A percentile compares a stretch with the other conserved stretches of the same genome.
phyloP scores from a whole-genome alignment of 2,888 invertebrate genomes.

The Troilus luridus region DNA sequence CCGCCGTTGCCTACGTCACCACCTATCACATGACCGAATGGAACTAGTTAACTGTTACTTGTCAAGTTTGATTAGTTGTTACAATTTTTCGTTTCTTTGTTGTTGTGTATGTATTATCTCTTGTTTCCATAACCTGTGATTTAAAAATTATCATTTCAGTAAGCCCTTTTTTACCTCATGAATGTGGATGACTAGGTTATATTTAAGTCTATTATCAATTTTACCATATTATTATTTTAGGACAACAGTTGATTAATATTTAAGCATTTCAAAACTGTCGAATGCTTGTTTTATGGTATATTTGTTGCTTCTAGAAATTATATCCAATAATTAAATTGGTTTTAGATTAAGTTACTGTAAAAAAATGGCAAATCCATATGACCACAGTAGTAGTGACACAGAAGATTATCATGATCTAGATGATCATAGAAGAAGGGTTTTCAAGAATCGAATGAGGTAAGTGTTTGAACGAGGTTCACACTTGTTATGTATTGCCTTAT shows the following conservation, averaged over 20 bases:
- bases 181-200: neutral
- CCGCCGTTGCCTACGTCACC: neutral
- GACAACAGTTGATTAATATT: neutral
- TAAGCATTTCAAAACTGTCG: neutral
- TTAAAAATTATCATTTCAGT: neutral
- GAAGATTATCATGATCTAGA: conserved; percentile 86
- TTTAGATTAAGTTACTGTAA: conserved; percentile 52
- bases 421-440: conserved; percentile 77
- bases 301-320: neutral
- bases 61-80: conserved; percentile 17
- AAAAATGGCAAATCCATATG: conserved; percentile 66
- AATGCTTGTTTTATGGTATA: neutral
- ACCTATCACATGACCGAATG: conserved; percentile 28
- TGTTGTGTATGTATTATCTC: neutral
- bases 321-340: neutral
- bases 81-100: conserved; percentile 22
- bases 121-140: neutral
- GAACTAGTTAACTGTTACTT: conserved; percentile 14
- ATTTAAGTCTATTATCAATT: neutral
- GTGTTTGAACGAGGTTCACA: conserved; percentile 47
- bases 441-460: conserved; percentile 81
- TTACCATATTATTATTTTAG: neutral
- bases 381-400: conserved; percentile 85
- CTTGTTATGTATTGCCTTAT: conserved; percentile 64
- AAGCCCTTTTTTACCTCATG: neutral